Evolutionary conservation across 2,888 invertebrate species (phyloP).

Genomic region (Trachelus troglodyta): DNA sequence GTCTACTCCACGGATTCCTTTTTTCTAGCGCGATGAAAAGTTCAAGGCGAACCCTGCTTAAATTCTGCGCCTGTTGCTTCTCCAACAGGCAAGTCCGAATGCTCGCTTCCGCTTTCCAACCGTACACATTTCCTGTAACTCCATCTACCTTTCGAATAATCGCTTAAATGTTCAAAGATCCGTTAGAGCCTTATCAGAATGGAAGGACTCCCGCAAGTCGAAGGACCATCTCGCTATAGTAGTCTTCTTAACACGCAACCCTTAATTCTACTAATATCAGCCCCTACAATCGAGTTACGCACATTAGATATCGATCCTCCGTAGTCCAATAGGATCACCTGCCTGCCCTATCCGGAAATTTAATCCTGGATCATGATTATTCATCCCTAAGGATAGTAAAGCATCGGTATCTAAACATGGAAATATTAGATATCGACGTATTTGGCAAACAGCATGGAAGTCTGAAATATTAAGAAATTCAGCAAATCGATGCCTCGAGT

Average conservation of each 20-base stretch:
- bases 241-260: background rate
- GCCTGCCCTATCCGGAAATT: background rate
- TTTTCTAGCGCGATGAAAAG: background rate
- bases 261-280: background rate
- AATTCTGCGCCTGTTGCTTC: background rate
- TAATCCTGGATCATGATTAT: background rate
- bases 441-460: background rate
- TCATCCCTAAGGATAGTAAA: background rate
- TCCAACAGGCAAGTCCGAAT: background rate
- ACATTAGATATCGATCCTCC: background rate
- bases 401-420: background rate
- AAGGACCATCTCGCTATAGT: background rate
- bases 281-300: background rate
- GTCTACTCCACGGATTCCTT: background rate
- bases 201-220: background rate
- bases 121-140: background rate
- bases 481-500: background rate
- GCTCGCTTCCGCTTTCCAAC: background rate
- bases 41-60: background rate
- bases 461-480: background rate
- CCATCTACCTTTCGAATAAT: background rate
- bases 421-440: background rate
- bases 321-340: background rate
- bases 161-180: background rate
- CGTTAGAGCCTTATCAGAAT: background rate